Conservation (phyloP, 2,888 invertebrate genomes). For the Papilio demoleus region DNA sequence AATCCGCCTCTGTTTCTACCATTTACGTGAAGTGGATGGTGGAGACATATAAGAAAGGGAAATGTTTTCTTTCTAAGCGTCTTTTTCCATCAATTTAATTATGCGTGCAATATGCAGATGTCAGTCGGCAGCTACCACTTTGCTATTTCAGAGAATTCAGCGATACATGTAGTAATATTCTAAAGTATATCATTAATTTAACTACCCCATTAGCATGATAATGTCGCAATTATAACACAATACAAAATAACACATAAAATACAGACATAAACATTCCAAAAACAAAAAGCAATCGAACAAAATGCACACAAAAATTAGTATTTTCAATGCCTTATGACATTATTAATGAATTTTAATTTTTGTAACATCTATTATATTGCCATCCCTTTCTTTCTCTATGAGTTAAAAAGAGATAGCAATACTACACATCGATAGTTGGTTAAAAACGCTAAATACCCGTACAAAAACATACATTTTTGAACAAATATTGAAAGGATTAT, state of each 20-base stretch:
- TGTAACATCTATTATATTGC: background rate
- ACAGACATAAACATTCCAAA: background rate
- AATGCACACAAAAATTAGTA: background rate
- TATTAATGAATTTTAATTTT: too few species aligned
- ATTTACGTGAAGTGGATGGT: too few species aligned
- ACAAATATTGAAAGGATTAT: too few species aligned
- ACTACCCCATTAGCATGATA: background rate
- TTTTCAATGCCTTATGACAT: background rate
- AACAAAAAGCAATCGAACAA: background rate
- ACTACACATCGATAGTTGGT: background rate
- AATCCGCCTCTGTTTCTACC: too few species aligned
- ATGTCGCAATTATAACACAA: background rate
- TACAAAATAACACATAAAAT: constrained; percentile 5
- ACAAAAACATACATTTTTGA: background rate
- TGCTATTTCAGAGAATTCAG: too few species aligned
- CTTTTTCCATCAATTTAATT: too few species aligned
- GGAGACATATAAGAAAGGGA: too few species aligned
- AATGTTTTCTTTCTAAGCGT: too few species aligned
- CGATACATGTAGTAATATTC: too few species aligned
- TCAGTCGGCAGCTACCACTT: too few species aligned
- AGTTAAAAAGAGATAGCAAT: background rate
- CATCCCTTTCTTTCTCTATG: background rate
- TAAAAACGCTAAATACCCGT: background rate
- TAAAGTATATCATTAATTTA: background rate
- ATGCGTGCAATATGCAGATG: too few species aligned